Evolutionary conservation across 2,888 invertebrate genomes (phyloP).

Genomic region (Chironomus tentans): DNA sequence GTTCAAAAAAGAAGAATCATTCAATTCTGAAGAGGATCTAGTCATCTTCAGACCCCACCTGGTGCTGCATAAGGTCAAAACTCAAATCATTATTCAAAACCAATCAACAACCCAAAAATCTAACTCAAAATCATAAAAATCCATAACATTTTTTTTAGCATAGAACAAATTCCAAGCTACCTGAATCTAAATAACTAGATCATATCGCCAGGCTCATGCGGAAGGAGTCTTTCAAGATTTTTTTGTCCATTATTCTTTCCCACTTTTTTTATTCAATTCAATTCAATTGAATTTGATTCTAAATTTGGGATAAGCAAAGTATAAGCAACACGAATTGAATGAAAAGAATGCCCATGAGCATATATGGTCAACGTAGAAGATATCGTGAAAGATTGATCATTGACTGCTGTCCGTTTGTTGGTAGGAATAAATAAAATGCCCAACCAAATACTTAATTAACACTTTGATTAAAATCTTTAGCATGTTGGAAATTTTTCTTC

Average conservation of each 20-base stretch:
- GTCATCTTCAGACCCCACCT: too few relatives aligned
- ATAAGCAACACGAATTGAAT: not conserved
- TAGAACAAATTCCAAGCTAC: too few relatives aligned
- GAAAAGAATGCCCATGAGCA: slow-evolving; percentile 8
- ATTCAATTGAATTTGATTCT: not conserved
- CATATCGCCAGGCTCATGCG: not conserved
- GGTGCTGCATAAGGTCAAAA: too few relatives aligned
- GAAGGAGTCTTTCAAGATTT: not conserved
- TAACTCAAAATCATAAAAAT: too few relatives aligned
- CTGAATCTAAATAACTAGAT: too few relatives aligned
- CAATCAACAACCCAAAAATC: too few relatives aligned
- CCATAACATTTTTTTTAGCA: too few relatives aligned
- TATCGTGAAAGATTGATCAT: not conserved
- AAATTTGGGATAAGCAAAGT: not conserved
- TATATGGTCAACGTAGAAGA: not conserved
- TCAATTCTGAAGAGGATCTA: too few relatives aligned
- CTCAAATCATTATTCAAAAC: too few relatives aligned
- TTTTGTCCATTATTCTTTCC: not conserved
- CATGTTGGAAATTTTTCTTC: not conserved
- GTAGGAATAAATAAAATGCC: not conserved
- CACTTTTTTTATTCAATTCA: not conserved
- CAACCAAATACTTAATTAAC: not conserved
- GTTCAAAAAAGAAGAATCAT: too few relatives aligned
- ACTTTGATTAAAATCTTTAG: not conserved
- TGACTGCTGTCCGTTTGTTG: not conserved